Conservation (phyloP, 2,888 invertebrate species). For the Drosophila colorata region DNA sequence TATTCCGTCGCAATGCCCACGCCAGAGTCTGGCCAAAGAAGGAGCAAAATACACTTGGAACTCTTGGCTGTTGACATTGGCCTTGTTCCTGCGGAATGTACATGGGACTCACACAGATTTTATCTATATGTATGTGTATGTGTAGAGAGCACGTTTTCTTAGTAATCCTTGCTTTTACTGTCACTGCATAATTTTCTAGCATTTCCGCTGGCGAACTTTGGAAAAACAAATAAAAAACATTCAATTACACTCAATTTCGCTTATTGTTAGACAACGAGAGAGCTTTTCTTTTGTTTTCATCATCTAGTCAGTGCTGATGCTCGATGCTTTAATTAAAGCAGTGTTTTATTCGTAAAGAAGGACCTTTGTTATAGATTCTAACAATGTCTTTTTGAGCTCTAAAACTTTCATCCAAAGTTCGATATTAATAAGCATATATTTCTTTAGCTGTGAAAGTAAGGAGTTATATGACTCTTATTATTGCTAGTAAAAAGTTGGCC, state of each 20-base stretch:
- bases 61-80: constrained; percentile 32
- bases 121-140: background rate
- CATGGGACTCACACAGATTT: no score
- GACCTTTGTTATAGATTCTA: no score
- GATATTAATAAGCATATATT: background rate
- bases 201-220: constrained; percentile 14
- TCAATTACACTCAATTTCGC: background rate
- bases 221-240: background rate
- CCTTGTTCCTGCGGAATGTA: constrained; percentile 11
- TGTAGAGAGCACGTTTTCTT: background rate
- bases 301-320: background rate
- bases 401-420: background rate
- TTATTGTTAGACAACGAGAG: constrained; percentile 5
- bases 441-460: background rate
- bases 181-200: constrained; percentile 40
- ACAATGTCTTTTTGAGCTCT: background rate
- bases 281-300: background rate
- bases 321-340: background rate
- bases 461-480: background rate
- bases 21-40: background rate
- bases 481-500: background rate
- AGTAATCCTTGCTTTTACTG: constrained; percentile 21
- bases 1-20: constrained; percentile 8
- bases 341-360: background rate
- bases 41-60: constrained; percentile 2